phyloP scores from a whole-genome alignment of 2,113 vertebrate species.

The Anthoscopus minutus region DNA sequence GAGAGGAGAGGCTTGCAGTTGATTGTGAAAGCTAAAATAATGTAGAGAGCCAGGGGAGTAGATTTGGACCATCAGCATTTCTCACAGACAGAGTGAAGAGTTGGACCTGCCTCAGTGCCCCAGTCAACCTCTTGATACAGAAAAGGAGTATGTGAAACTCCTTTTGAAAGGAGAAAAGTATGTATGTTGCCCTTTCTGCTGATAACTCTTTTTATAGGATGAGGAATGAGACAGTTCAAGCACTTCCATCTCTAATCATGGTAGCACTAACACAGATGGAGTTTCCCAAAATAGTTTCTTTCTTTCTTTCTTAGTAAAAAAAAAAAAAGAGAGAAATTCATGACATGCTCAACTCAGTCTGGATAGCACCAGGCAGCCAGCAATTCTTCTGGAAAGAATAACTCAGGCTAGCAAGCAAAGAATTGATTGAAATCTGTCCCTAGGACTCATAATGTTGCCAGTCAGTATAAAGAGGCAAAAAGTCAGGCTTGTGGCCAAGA shows the following conservation, averaged over 20 bases:
- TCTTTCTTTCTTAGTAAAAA: background rate
- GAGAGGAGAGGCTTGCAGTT: background rate
- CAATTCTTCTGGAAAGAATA: background rate
- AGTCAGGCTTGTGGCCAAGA: background rate
- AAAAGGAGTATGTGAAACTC: background rate
- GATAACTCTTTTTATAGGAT: background rate
- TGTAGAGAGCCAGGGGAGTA: background rate
- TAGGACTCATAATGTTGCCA: background rate
- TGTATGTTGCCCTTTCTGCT: background rate
- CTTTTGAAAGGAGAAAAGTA: no score
- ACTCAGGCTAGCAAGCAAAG: background rate
- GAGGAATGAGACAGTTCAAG: background rate
- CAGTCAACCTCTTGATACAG: background rate
- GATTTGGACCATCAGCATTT: accelerated
- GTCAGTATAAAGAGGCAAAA: background rate
- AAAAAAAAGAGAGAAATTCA: background rate
- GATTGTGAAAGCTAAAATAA: background rate
- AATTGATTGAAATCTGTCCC: background rate
- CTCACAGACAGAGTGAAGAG: background rate
- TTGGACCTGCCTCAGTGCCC: background rate
- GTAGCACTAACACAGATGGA: background rate
- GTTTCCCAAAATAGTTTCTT: background rate
- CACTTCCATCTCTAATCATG: background rate
- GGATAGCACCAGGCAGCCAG: background rate
- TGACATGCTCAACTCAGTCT: background rate